Percentiles rank a stretch among this genome's conserved stretches.
phyloP scores from a whole-genome alignment of 37 sponge, comb jelly and placozoan species.

The Haliclona indistincta region DNA sequence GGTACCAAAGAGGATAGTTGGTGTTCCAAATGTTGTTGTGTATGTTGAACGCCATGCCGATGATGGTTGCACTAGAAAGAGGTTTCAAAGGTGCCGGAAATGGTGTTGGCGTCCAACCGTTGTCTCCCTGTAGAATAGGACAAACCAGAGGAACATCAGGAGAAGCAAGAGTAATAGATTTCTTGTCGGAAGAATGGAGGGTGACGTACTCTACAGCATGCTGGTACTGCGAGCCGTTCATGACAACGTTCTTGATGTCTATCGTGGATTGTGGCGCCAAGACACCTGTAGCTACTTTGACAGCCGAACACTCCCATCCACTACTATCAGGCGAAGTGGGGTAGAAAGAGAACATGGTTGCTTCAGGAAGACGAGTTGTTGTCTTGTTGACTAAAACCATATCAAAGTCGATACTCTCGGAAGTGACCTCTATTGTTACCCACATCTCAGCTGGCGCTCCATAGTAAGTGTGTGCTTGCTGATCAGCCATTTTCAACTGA shows the following conservation, averaged over 20 bases:
- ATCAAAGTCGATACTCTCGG: conserved; percentile 17
- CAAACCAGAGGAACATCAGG: conserved; percentile 61
- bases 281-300: not conserved
- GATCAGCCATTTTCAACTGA: conserved; percentile 14
- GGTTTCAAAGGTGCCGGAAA: conserved; percentile 38
- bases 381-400: conserved; percentile 50
- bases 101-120: conserved; percentile 34
- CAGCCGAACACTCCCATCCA: not conserved
- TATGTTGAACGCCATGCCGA: conserved; percentile 67
- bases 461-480: conserved; percentile 31
- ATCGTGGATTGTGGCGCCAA: not conserved
- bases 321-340: conserved; percentile 6
- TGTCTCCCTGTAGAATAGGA: conserved; percentile 21
- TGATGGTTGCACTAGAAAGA: not conserved
- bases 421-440: conserved; percentile 16
- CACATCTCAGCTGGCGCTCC: conserved; percentile 53
- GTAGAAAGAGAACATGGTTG: conserved; percentile 66
- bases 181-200: not conserved
- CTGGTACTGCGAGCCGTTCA: conserved; percentile 63
- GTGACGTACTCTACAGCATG: conserved; percentile 33
- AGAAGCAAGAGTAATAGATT: conserved; percentile 13
- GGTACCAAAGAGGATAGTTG: conserved; percentile 74
- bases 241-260: conserved; percentile 18
- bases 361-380: conserved; percentile 59
- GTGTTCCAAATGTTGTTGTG: conserved; percentile 84